These are phyloP conservation scores for Paratilapia polleni DNA, from an alignment of 2,113 vertebrate species.

Conservation along the genomic window DNA sequence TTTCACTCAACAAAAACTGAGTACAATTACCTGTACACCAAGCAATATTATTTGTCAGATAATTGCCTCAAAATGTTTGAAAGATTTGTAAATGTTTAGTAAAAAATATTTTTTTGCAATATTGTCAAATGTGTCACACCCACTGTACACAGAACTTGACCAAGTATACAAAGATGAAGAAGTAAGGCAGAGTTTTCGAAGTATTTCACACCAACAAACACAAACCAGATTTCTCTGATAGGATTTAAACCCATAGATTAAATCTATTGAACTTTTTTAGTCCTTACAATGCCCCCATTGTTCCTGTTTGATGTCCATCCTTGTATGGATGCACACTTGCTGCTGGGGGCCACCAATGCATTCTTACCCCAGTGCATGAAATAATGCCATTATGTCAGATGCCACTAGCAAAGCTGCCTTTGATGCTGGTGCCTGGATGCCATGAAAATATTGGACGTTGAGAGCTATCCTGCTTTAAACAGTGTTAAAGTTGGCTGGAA, in stretches of 20 bases:
- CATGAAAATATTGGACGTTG: background rate
- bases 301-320: background rate
- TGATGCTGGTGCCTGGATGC: background rate
- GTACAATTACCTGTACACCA: too few relatives aligned
- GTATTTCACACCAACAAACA: too few relatives aligned
- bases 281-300: background rate
- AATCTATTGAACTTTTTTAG: background rate
- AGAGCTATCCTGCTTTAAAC: background rate
- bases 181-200: background rate
- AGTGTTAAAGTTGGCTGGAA: background rate
- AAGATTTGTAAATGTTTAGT: too few relatives aligned
- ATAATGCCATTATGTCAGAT: background rate
- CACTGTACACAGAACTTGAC: background rate
- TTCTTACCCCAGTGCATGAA: background rate
- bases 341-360: background rate
- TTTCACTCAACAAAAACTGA: too few relatives aligned
- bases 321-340: background rate
- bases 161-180: background rate
- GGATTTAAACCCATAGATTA: background rate
- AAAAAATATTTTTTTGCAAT: too few relatives aligned
- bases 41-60: too few relatives aligned
- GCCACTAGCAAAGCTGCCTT: background rate
- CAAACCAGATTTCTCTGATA: background rate
- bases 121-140: background rate
- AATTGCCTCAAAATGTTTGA: too few relatives aligned